Percentiles rank a stretch among this genome's conserved stretches.
Conservation (phyloP, 2,888 invertebrate species). For the Nasonovia ribisnigri region DNA sequence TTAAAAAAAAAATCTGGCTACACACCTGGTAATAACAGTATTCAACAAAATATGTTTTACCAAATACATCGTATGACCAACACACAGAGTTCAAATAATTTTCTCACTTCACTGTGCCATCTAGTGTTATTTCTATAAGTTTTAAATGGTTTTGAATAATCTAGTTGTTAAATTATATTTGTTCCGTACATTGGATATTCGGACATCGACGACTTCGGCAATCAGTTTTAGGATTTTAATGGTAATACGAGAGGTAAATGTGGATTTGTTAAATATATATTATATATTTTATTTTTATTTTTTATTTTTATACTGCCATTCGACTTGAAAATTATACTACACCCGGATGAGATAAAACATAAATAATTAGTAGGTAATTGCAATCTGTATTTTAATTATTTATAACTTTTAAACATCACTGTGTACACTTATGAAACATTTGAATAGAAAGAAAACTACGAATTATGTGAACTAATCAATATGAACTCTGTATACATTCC, state of each 20-base stretch:
- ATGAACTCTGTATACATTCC: background rate
- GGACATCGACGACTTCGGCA: background rate
- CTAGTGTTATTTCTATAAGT: background rate
- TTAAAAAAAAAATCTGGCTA: background rate
- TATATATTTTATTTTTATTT: too few relatives aligned
- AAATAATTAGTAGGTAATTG: background rate
- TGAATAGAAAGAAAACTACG: background rate
- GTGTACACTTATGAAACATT: background rate
- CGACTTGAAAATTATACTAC: background rate
- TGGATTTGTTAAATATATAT: background rate
- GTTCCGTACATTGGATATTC: background rate
- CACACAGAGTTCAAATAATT: background rate
- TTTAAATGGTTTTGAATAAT: background rate
- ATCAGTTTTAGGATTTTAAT: background rate
- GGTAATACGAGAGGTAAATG: background rate
- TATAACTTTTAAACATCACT: background rate
- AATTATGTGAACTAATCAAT: background rate
- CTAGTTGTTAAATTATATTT: background rate
- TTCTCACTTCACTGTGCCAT: background rate
- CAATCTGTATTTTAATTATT: background rate
- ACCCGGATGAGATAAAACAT: background rate
- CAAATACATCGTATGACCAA: background rate
- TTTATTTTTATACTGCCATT: background rate
- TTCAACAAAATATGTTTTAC: background rate
- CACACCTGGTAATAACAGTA: background rate